These are phyloP conservation scores for Propithecus coquereli DNA, from an alignment of 2,113 vertebrate species.

Conservation along the genomic window DNA sequence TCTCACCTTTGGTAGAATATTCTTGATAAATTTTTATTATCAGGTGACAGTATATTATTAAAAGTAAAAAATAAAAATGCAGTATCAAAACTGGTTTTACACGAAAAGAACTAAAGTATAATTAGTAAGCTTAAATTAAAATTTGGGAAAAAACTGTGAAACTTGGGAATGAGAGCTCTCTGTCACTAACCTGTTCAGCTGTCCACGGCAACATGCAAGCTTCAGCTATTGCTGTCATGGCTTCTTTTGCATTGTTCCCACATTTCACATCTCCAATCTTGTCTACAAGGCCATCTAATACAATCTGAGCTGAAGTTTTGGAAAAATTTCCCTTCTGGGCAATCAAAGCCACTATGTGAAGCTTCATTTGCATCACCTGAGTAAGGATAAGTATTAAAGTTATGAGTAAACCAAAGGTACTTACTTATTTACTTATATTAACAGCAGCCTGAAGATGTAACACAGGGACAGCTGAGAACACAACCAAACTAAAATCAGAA, in stretches of 20 bases:
- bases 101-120: not conserved
- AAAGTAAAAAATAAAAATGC: conserved; percentile 33
- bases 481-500: conserved; percentile 5
- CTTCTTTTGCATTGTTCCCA: conserved; percentile 95
- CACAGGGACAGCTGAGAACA: not conserved
- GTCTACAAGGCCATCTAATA: conserved; percentile 95
- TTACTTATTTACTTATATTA: not conserved
- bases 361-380: conserved; percentile 99
- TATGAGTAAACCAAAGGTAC: not conserved
- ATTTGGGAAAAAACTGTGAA: not conserved
- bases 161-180: not conserved
- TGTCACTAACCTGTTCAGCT: conserved; percentile 92
- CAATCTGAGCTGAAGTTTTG: conserved; percentile 93
- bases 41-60: not conserved
- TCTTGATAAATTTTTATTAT: conserved; percentile 34
- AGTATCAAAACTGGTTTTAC: not conserved
- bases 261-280: conserved; percentile 98
- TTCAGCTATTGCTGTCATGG: conserved; percentile 93
- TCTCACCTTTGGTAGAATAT: not conserved
- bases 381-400: not conserved
- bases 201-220: conserved; percentile 94
- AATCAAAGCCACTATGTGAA: conserved; percentile 92
- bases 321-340: conserved; percentile 95
- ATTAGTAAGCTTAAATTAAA: not conserved
- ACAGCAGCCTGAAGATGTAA: not conserved